A percentile compares a stretch with the other conserved stretches of the same genome.
These are phyloP conservation scores for Gastrophryne carolinensis DNA, from an alignment of 2,797 vertebrate species.

Conservation along the genomic window DNA sequence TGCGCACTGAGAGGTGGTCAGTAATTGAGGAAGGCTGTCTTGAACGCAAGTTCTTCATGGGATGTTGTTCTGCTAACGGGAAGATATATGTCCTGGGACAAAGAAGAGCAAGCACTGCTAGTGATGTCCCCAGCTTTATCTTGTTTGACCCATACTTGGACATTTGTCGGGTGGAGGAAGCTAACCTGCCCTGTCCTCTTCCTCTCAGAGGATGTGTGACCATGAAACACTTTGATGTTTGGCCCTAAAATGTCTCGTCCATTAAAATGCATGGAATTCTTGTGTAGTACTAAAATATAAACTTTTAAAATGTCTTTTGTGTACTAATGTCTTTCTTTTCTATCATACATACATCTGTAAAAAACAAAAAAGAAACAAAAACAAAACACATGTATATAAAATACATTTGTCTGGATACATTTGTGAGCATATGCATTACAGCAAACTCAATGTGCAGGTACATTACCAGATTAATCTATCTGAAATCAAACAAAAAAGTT, in stretches of 20 bases:
- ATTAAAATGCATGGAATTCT: neutral
- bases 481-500: too few species aligned
- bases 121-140: slow-evolving; percentile 72
- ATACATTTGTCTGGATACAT: too few species aligned
- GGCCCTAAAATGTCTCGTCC: neutral
- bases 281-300: neutral
- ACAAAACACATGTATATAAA: too few species aligned
- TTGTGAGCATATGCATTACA: too few species aligned
- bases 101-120: slow-evolving; percentile 70
- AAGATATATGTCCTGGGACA: slow-evolving; percentile 82
- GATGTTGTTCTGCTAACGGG: slow-evolving; percentile 76
- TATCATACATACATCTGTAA: too few species aligned
- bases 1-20: slow-evolving; percentile 84
- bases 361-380: too few species aligned
- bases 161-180: slow-evolving; percentile 73
- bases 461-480: too few species aligned
- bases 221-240: slow-evolving; percentile 56
- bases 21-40: slow-evolving; percentile 74
- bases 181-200: slow-evolving; percentile 77
- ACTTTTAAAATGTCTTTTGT: neutral
- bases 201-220: slow-evolving; percentile 79
- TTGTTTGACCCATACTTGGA: slow-evolving; percentile 83
- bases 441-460: too few species aligned
- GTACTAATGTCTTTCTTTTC: too few species aligned
- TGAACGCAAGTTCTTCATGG: slow-evolving; percentile 80